Percentiles rank a stretch among this genome's conserved stretches.
Evolutionary conservation across 1,140 invertebrate species (phyloP).

Genomic region (Ceratoteleas bidentatus): DNA sequence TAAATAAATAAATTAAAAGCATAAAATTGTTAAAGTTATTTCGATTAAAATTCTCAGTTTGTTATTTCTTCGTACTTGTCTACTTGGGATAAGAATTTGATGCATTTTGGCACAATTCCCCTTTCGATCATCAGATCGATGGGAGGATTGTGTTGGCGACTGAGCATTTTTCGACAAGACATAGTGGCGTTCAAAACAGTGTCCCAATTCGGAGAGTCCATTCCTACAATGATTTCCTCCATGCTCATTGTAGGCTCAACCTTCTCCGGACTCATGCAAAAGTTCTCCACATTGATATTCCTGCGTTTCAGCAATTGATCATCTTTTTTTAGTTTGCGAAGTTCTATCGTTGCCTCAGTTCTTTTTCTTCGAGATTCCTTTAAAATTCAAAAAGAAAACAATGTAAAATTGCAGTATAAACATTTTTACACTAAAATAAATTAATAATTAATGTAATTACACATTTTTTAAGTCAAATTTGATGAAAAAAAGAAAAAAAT

Average conservation of each 20-base stretch:
- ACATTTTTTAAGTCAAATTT: too few relatives aligned
- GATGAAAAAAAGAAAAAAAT: too few relatives aligned
- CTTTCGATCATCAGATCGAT: conserved; percentile 94
- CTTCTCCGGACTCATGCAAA: conserved; percentile 44
- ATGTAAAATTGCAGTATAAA: conserved; percentile 78
- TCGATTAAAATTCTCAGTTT: too few relatives aligned
- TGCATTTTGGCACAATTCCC: conserved; percentile 92
- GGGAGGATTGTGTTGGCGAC: conserved; percentile 95
- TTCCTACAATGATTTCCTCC: conserved; percentile 85
- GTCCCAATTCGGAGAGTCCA: conserved; percentile 84
- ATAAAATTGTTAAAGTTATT: too few relatives aligned
- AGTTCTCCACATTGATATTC: conserved; percentile 87
- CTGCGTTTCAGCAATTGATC: conserved; percentile 97
- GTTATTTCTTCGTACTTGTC: conserved; percentile 78
- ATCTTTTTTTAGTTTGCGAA: conserved; percentile 96
- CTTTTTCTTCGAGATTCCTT: conserved; percentile 94
- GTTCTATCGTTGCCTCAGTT: conserved; percentile 92
- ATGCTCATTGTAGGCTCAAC: conserved; percentile 71
- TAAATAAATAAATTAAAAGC: too few relatives aligned
- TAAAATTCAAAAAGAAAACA: too few relatives aligned
- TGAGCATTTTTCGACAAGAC: conserved; percentile 93
- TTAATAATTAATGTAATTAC: too few relatives aligned
- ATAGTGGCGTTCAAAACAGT: conserved; percentile 87
- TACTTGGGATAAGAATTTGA: conserved; percentile 86
- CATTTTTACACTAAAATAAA: too few relatives aligned